phyloP scores from a whole-genome alignment of 1,140 invertebrate genomes.

The Piezodorus guildinii region DNA sequence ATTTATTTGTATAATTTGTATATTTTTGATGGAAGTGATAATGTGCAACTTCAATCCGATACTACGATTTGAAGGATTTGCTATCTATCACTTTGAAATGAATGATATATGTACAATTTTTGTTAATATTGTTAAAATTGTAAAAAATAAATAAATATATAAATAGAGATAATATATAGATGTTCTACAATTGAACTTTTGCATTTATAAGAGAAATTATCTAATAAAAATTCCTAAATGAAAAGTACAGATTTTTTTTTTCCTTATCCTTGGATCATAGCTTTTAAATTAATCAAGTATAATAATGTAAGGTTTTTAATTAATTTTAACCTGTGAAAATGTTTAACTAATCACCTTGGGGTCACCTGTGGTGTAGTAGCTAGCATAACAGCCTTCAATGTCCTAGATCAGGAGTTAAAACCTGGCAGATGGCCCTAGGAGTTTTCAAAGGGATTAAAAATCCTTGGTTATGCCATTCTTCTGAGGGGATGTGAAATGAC shows the following conservation, averaged over 20 bases:
- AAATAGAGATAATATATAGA: background rate
- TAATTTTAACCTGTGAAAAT: too few relatives aligned
- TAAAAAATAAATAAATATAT: background rate
- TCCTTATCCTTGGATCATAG: background rate
- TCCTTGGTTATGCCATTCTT: too few relatives aligned
- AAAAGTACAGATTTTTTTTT: too few relatives aligned
- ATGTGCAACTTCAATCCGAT: background rate
- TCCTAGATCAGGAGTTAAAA: too few relatives aligned
- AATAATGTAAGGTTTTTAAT: too few relatives aligned
- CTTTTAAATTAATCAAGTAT: background rate
- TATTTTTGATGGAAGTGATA: background rate
- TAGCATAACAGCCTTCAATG: too few relatives aligned
- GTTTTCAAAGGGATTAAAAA: too few relatives aligned
- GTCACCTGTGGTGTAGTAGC: too few relatives aligned
- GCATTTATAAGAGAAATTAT: background rate
- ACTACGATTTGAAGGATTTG: background rate
- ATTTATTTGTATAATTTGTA: background rate
- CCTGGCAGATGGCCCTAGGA: too few relatives aligned
- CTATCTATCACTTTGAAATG: constrained; percentile 1
- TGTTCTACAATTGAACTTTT: background rate
- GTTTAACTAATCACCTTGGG: too few relatives aligned
- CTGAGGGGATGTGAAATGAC: too few relatives aligned
- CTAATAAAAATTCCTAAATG: background rate
- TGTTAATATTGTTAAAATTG: constrained; percentile 6
- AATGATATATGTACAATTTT: background rate